phyloP scores from a whole-genome alignment of 2,888 invertebrate species.

The Laspeyria flexula region DNA sequence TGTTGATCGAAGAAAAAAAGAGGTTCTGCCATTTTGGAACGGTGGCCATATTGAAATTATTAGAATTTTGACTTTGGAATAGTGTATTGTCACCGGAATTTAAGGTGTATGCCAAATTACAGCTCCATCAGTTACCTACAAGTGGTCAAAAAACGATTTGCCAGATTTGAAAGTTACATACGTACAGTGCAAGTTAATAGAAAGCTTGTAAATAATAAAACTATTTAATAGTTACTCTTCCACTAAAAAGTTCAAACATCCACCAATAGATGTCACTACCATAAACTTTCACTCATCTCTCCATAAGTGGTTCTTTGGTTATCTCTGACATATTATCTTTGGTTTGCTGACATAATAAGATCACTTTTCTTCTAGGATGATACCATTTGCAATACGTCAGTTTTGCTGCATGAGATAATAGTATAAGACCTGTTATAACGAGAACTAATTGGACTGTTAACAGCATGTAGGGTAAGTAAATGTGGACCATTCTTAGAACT shows the following conservation, averaged over 20 bases:
- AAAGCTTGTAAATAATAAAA: no score
- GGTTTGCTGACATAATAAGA: conserved; percentile 1
- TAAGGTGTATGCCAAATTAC: no score
- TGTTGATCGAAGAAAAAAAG: no score
- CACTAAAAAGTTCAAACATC: neutral
- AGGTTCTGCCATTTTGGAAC: no score
- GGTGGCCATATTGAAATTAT: no score
- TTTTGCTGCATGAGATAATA: conserved; percentile 26
- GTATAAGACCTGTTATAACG: conserved; percentile 11
- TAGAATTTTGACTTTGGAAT: no score
- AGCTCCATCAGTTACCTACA: no score
- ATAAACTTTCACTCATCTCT: neutral
- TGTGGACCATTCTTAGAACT: conserved; percentile 41
- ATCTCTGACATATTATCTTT: conserved; percentile 11
- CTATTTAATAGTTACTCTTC: no score
- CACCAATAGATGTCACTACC: neutral
- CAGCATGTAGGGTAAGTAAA: conserved; percentile 44
- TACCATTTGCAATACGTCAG: conserved; percentile 29
- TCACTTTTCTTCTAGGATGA: conserved; percentile 17
- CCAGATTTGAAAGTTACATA: no score
- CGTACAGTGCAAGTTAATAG: no score
- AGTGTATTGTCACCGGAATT: no score
- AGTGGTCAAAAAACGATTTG: no score
- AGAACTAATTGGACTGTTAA: conserved; percentile 36
- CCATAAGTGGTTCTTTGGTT: conserved; percentile 28